Base-by-base conservation (phyloP, 2,113 vertebrate genomes). In the Platichthys flesus region DNA sequence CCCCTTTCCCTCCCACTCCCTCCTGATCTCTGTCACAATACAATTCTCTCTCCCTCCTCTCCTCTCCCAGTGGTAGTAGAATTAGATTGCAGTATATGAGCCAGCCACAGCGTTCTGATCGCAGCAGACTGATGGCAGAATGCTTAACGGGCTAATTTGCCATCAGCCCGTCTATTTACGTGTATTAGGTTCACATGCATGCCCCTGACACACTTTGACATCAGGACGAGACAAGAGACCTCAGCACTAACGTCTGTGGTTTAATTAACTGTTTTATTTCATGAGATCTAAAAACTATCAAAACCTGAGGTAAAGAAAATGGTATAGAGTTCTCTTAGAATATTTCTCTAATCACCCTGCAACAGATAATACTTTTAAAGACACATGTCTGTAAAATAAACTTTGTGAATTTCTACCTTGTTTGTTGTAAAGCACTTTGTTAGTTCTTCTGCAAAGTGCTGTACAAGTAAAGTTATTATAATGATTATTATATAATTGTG, bases 81-180 rank as follows among this genome's bases (percentile, higher is more conserved):
- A 92, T 93, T 92, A 92, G 90, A 93, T 92, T 91, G 90, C 78
- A 80, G 84, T 68, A 76, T 91, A 90, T 83, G 87, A 90, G 79
- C 76, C 78, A 74, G 79, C 87, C 83, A 73, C 81, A 31, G 85
- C 78, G 71, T 69, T 51, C 67, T 65, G 75, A 89, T 89, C 82
- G 85, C 81, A 87, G 89, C 79, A 59, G 73, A 78, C 87, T 71
- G 52, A 90, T 70, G 81, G 84, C 67, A 84, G 73, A 86, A 87
- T 74, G 79, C 90, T 83, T 49, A 63, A 23, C 76, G 62, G 79
- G 84, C 88, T 91, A 90, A 93, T 92, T 81, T 86, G 81, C 73
- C 78, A 74, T 87, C 57, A 61, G 72, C 72, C 77, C 7, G 49
- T 81, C 83, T 88, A 80, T 87, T 85, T 89, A 79, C 75, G 67